phyloP scores from a whole-genome alignment of 2,888 invertebrate species.

The Aleiodes testaceus region DNA sequence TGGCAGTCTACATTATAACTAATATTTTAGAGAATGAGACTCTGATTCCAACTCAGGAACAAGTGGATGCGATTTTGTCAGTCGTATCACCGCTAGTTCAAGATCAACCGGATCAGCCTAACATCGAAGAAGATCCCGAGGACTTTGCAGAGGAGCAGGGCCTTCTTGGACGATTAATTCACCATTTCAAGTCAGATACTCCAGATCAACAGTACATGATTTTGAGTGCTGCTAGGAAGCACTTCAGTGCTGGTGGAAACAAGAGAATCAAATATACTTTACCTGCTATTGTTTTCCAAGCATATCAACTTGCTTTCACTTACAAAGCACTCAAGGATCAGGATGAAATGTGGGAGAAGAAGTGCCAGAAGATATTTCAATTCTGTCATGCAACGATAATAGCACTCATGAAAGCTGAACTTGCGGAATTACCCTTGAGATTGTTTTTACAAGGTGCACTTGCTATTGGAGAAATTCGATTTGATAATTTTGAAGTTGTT shows the following conservation, averaged over 20 bases:
- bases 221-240: slow-evolving; percentile 89
- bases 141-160: slow-evolving; percentile 98
- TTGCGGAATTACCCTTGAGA: slow-evolving; percentile 93
- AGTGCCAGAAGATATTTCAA: slow-evolving; percentile 98
- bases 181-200: slow-evolving; percentile 85
- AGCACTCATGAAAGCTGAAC: slow-evolving; percentile 94
- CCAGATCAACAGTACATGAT: slow-evolving; percentile 94
- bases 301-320: slow-evolving; percentile 89
- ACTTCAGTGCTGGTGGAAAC: slow-evolving; percentile 92
- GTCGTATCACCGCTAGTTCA: slow-evolving; percentile 90
- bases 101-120: slow-evolving; percentile 85
- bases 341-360: slow-evolving; percentile 99
- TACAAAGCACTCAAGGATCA: slow-evolving; percentile 85
- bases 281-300: slow-evolving; percentile 95
- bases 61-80: slow-evolving; percentile 85
- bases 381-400: slow-evolving; percentile 97
- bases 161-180: slow-evolving; percentile 89
- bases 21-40: slow-evolving; percentile 94
- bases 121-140: slow-evolving; percentile 84
- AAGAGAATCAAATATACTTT: slow-evolving; percentile 91
- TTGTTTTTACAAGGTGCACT: slow-evolving; percentile 96
- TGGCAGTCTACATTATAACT: slow-evolving; percentile 91
- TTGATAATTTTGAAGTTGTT: slow-evolving; percentile 96
- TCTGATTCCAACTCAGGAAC: slow-evolving; percentile 88
- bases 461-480: slow-evolving; percentile 92